phyloP scores from a whole-genome alignment of 2,888 invertebrate species.

The Zygaena filipendulae region DNA sequence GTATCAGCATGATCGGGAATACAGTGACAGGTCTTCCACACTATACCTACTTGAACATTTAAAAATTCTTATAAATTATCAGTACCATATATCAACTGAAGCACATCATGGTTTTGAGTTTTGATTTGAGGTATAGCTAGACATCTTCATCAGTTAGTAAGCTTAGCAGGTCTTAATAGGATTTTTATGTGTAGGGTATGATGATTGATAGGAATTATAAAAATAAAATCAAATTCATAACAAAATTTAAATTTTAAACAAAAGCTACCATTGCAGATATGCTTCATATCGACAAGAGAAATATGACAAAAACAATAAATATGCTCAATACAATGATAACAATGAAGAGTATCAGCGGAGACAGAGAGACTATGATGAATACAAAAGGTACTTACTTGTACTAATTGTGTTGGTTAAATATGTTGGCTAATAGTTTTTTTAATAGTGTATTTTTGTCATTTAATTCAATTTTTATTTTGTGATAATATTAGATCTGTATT shows the following conservation, averaged over 20 bases:
- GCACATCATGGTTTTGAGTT: too few species aligned
- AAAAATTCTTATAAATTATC: too few species aligned
- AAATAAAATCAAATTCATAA: too few species aligned
- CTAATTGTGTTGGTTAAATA: slow-evolving; percentile 6
- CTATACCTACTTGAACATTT: neutral
- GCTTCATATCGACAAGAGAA: slow-evolving; percentile 33
- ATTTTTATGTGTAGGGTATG: too few species aligned
- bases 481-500: neutral
- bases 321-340: slow-evolving; percentile 25
- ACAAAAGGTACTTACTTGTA: slow-evolving; percentile 35
- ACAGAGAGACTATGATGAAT: slow-evolving; percentile 37
- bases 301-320: slow-evolving; percentile 33
- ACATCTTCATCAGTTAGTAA: too few species aligned
- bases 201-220: too few species aligned
- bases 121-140: too few species aligned
- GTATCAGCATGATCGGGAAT: slow-evolving; percentile 36
- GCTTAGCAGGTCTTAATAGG: too few species aligned
- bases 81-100: too few species aligned
- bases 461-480: neutral
- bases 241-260: too few species aligned
- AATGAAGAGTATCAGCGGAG: slow-evolving; percentile 33
- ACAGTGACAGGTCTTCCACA: slow-evolving; percentile 36
- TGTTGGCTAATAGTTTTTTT: neutral
- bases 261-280: slow-evolving; percentile 29
- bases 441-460: slow-evolving; percentile 1